Evolutionary conservation across 2,888 invertebrate genomes (phyloP), one percentile per base, ranked within the genome.

Genomic region (Clistopyga incitator): DNA sequence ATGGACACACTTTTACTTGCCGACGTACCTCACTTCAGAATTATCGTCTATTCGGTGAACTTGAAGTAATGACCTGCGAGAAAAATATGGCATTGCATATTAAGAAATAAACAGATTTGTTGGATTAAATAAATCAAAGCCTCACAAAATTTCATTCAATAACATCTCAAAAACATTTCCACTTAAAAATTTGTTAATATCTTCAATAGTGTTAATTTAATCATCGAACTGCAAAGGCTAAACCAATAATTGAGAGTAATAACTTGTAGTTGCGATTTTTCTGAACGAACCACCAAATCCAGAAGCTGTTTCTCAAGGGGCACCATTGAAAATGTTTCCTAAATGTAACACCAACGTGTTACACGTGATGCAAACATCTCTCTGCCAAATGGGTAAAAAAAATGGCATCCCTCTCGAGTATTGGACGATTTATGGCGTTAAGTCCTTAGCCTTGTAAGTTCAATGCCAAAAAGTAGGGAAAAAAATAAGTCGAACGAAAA

Each of bases 401-500:
- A 20, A 54, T 23, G 54, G 23, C 11, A 23, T 25, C 59, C 11
- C 59, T 11, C 59, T 59, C 59, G 3, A 29, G 15, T 59, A 59
- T 59, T 59, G 29, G 15, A 59, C 59, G 54, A 54, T 54, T 54
- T 54, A 54, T 54, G 54, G 54, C 11, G 54, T 54, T 20, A 29
- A 59, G 29, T 59, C 25, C 59, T 25, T 25, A 29, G 38, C 18
- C n/a, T 54, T n/a, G 61, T 34, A 61, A 34, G 61, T n/a, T 61
- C 34, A 18, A 34, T 18, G 15, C 10, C 34, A n/a, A 8, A 61
- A 61, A 29, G 59, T 25, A 20, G 3, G n/a, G n/a, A 15, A 59
- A 64, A 38, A 64, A 10, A 42, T 6, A 20, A 45, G 18, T 15
- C 3, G 8, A 45, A 45, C 34, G 2, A 34, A 61, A 34, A 61